Percentiles rank a stretch among this genome's conserved stretches.
These are phyloP conservation scores for Oreochromis mossambicus DNA, from an alignment of 2,797 vertebrate genomes.

Conservation along the genomic window DNA sequence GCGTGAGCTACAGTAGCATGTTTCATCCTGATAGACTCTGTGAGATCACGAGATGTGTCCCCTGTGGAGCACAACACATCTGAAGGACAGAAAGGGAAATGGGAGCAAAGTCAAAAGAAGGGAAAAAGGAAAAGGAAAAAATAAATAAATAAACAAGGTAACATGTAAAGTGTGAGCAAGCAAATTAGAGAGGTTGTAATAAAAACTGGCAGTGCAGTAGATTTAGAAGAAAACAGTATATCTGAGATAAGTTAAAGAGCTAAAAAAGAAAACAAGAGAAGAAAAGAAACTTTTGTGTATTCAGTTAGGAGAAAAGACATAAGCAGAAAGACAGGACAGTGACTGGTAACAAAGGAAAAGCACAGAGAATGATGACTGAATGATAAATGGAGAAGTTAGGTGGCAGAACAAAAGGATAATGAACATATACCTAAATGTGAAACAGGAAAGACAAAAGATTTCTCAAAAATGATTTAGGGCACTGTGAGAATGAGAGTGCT, in stretches of 20 bases:
- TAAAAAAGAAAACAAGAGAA: neutral
- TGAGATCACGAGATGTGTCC: neutral
- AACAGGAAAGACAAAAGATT: neutral
- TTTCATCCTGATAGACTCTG: conserved; percentile 1
- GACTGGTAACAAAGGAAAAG: neutral
- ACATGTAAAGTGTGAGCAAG: neutral
- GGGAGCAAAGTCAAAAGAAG: neutral
- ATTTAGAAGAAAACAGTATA: neutral
- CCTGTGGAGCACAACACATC: conserved; percentile 3
- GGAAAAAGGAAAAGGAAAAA: neutral
- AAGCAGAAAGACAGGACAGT: neutral
- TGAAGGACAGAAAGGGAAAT: neutral
- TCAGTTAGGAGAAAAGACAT: neutral
- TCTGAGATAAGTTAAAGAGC: neutral
- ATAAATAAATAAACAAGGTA: neutral
- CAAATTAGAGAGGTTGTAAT: neutral
- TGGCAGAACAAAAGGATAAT: neutral
- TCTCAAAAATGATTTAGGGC: neutral
- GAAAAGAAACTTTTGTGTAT: neutral
- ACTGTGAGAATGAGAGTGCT: neutral
- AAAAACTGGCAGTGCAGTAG: neutral
- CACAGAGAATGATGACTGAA: neutral
- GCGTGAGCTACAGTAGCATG: neutral
- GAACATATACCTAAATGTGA: neutral
- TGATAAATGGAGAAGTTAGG: neutral